Conservation (phyloP, 1,140 invertebrate species). For the Ips nitidus region DNA sequence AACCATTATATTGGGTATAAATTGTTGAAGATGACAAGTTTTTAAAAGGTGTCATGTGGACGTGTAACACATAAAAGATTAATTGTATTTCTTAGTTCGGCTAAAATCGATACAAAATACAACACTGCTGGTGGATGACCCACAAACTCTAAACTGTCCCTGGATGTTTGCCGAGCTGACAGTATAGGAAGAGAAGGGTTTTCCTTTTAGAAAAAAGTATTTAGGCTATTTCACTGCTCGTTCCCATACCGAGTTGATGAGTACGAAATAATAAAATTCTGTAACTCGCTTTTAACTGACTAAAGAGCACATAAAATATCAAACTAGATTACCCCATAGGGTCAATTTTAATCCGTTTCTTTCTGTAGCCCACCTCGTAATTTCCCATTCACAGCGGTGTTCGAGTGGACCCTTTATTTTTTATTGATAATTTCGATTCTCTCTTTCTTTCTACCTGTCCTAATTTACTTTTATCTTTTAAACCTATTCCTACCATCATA, state of each 20-base stretch:
- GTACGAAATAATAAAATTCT: neutral
- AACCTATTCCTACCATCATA: slow-evolving; percentile 31
- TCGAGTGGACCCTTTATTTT: slow-evolving; percentile 21
- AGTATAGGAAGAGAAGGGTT: slow-evolving; percentile 9
- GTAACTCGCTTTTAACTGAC: neutral
- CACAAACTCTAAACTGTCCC: slow-evolving; percentile 13
- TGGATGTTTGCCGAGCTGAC: slow-evolving; percentile 12
- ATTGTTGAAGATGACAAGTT: slow-evolving; percentile 35
- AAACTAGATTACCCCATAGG: slow-evolving; percentile 30
- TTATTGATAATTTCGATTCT: slow-evolving; percentile 34
- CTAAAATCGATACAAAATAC: slow-evolving; percentile 31
- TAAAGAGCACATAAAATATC: slow-evolving; percentile 10
- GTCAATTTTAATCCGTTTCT: slow-evolving; percentile 29
- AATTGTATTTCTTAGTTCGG: slow-evolving; percentile 31
- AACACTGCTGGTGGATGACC: slow-evolving; percentile 23
- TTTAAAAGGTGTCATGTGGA: slow-evolving; percentile 33
- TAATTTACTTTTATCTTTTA: slow-evolving; percentile 36
- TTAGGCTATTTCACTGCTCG: neutral
- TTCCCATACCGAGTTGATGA: neutral
- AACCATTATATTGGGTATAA: slow-evolving; percentile 33
- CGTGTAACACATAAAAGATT: slow-evolving; percentile 35
- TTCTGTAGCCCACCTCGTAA: slow-evolving; percentile 21
- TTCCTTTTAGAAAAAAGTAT: slow-evolving; percentile 7
- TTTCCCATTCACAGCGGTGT: slow-evolving; percentile 27
- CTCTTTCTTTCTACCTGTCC: slow-evolving; percentile 28